Base-by-base conservation (phyloP, 2,113 vertebrate species). In the Ascaphus truei region DNA sequence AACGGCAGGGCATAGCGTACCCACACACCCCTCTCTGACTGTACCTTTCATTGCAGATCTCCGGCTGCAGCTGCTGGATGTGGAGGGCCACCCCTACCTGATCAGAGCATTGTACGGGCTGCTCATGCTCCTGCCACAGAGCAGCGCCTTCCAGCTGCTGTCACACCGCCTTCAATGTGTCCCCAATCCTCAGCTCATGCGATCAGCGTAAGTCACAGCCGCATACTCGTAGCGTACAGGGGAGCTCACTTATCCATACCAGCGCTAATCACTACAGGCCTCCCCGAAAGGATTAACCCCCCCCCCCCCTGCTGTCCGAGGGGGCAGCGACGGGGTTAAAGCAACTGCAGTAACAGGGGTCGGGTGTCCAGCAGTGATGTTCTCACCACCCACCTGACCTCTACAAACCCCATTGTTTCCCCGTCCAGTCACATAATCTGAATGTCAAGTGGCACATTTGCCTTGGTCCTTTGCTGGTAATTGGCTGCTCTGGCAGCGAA, bases 71-170 rank as follows among this genome's bases (percentile, higher is more conserved):
- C 88, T 99, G 30, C 88, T 99, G 51, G 96, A 99, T 0, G 96
- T 98, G 80, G 95, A 96, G 89, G 96, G 91, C 83, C 94, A 99
- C 85, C 96, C 96, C 0, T 96, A 96, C 82, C 88, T 99, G 84
- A 96, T 99, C 80, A 96, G 97, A 78, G 96, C 97, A 1, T 88
- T 99, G 26, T 99, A 99, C 0, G 96, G 97, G 2, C 88, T 99
- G 47, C 93, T 99, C 68, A 99, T 99, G 96, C 89, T 99, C 50
- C 90, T 99, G 72, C 97, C 96, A 0, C 97, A 99, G 86, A 97
- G 95, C 82, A 94, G 93, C 8, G 97, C 96, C 62, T 99, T 99
- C 84, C 93, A 98, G 85, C 92, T 99, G 72, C 92, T 99, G 5
- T 98, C 95, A 0, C 93, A 94, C 62, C 94, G 97, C 26, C 84